Percentiles rank a stretch among this genome's conserved stretches.
Evolutionary conservation across 2,113 vertebrate species (phyloP).

Genomic region (Oenanthe melanoleuca): DNA sequence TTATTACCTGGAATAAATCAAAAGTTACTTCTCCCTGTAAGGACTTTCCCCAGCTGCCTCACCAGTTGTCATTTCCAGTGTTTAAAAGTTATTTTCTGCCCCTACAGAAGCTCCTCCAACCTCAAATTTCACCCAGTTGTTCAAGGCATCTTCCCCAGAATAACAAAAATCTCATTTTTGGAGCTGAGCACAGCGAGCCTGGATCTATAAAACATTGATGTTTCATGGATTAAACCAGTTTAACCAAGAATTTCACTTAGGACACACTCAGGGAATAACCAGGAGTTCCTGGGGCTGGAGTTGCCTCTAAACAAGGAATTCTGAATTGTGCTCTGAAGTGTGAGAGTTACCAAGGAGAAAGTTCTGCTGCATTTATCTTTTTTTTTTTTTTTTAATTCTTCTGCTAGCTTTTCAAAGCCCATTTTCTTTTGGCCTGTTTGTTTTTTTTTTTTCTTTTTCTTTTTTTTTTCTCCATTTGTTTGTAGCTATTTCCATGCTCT

Average conservation of each 20-base stretch:
- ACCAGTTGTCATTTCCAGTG: background rate
- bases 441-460: background rate
- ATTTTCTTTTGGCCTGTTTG: background rate
- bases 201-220: background rate
- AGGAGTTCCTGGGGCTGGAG: background rate
- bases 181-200: background rate
- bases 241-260: background rate
- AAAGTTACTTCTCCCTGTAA: background rate
- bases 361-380: background rate
- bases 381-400: background rate
- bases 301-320: background rate
- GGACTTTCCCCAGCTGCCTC: background rate
- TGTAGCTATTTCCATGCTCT: background rate
- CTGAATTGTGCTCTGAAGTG: background rate
- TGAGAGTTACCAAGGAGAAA: constrained; percentile 17
- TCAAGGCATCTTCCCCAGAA: background rate
- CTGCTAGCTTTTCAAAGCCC: background rate
- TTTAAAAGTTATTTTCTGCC: constrained; percentile 12
- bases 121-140: background rate
- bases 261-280: background rate
- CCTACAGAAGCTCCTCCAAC: background rate
- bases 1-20: constrained; percentile 6
- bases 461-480: background rate
- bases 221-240: background rate
- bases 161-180: background rate